Percentiles rank a stretch among this genome's conserved stretches.
Evolutionary conservation across 2,113 vertebrate species (phyloP).

Genomic region (Entomyzon cyanotis): DNA sequence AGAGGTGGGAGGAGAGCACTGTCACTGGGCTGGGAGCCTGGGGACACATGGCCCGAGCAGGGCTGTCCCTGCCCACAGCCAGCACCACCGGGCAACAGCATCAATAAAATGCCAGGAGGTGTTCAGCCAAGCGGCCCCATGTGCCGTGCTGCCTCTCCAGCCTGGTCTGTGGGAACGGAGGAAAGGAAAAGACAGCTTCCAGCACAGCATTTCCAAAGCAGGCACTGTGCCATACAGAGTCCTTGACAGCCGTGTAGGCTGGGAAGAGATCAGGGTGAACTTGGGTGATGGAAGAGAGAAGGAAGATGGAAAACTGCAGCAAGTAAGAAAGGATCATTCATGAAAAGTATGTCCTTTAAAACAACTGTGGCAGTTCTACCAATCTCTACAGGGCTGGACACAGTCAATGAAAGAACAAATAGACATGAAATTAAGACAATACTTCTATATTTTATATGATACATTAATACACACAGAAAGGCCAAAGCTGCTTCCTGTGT

Average conservation of each 20-base stretch:
- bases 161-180: background rate
- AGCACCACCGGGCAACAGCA: background rate
- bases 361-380: background rate
- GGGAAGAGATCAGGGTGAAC: background rate
- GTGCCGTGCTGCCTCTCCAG: background rate
- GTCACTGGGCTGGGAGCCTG: background rate
- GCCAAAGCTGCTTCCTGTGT: background rate
- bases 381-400: background rate
- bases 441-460: background rate
- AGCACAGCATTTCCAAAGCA: accelerated
- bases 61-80: background rate
- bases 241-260: background rate
- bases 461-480: background rate
- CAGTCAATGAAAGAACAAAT: background rate
- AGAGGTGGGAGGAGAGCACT: background rate
- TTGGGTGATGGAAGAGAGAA: background rate
- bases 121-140: background rate
- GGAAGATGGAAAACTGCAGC: background rate
- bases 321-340: background rate
- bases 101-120: background rate
- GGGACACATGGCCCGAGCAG: background rate
- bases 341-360: background rate
- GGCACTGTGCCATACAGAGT: background rate
- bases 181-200: accelerated
- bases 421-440: background rate